Percentiles rank a stretch among this genome's conserved stretches.
Conservation (phyloP, 2,888 invertebrate genomes). For the Sarcophaga rosellei region DNA sequence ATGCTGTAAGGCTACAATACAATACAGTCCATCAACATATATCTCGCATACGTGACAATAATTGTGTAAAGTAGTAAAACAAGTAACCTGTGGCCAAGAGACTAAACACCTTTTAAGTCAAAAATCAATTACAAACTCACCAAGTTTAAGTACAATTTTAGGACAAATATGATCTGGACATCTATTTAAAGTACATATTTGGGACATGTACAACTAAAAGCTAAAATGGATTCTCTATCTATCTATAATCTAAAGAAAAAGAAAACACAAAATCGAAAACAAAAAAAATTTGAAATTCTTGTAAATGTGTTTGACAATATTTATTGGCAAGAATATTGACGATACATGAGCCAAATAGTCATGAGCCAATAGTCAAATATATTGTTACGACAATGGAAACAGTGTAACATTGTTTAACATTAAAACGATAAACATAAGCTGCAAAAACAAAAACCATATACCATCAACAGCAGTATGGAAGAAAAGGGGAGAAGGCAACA, state of each 20-base stretch:
- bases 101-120: background rate
- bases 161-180: slow-evolving; percentile 23
- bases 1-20: no score
- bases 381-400: no score
- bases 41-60: slow-evolving; percentile 57
- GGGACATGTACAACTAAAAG: slow-evolving; percentile 37
- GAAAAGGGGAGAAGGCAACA: no score
- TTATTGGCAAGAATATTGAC: no score
- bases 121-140: slow-evolving; percentile 20
- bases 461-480: no score
- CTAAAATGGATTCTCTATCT: slow-evolving; percentile 42
- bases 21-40: slow-evolving; percentile 40
- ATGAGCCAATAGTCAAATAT: no score
- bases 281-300: no score
- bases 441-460: no score
- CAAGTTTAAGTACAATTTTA: slow-evolving; percentile 41
- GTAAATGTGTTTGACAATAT: no score
- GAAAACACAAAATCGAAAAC: background rate
- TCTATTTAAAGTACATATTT: slow-evolving; percentile 17
- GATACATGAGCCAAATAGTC: no score
- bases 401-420: no score
- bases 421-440: no score
- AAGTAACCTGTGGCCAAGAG: background rate
- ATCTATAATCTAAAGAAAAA: slow-evolving; percentile 3
- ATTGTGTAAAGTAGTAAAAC: slow-evolving; percentile 40